These are phyloP conservation scores for Ramphastos sulfuratus DNA, from an alignment of 2,113 vertebrate genomes.

Conservation along the genomic window DNA sequence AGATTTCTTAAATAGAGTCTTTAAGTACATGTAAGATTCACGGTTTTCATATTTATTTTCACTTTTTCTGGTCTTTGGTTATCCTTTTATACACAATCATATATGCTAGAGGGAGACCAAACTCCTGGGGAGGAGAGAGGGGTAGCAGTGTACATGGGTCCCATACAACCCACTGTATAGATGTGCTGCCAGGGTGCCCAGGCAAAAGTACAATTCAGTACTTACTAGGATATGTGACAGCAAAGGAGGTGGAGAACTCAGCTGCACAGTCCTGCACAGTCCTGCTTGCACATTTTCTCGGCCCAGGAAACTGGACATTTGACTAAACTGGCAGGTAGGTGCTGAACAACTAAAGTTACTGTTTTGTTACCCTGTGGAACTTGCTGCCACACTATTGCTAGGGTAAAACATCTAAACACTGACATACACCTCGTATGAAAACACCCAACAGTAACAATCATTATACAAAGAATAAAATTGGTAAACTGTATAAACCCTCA, in stretches of 20 bases:
- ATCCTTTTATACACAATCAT: not conserved
- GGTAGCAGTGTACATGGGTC: too few relatives aligned
- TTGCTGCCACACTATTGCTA: accelerated
- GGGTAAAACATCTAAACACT: accelerated
- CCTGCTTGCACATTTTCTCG: not conserved
- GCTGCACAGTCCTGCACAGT: not conserved
- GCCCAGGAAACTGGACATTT: not conserved
- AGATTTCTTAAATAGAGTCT: not conserved
- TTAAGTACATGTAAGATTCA: not conserved
- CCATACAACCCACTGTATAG: accelerated
- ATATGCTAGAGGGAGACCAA: not conserved
- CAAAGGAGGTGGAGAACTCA: not conserved
- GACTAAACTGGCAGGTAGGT: not conserved
- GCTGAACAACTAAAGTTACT: not conserved
- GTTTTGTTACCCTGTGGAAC: not conserved
- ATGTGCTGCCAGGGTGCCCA: not conserved
- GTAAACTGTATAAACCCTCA: not conserved
- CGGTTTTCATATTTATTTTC: not conserved
- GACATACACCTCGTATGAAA: not conserved
- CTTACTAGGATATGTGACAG: accelerated
- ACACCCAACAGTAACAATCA: not conserved
- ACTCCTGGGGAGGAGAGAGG: not conserved
- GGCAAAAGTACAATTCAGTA: accelerated
- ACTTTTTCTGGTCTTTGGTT: not conserved
- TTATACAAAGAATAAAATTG: not conserved